Base-by-base conservation (phyloP, 2,888 invertebrate species). In the Sisyra terminalis region DNA sequence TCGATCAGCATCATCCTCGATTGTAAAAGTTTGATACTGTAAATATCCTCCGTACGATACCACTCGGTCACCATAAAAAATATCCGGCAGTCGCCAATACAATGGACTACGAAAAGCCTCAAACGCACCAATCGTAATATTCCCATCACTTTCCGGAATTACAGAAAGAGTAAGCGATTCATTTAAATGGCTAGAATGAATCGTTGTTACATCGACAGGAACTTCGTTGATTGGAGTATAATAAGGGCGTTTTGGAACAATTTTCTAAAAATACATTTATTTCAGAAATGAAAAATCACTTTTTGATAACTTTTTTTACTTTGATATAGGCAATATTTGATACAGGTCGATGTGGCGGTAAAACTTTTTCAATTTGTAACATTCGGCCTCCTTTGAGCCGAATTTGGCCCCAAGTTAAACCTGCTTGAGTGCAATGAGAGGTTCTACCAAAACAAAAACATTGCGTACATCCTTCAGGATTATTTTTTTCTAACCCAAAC, bases 371-470 rank as follows among this genome's bases (percentile, higher is more conserved):
- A 9, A 43, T 34, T 30, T 43, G 10, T 11, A 43, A 31, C 16
- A 18, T 49, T 48, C 70, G 55, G 43, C 64, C 57, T 40, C 71
- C 65, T 37, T 70, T 64, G 46, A 75, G 69, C 53, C 78, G 71
- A 32, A 85, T 73, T 58, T 86, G 82, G 8, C 82, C 83, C 77
- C 94, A 87, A 1, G 83, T 77, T 46, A 85, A 75, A 17, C 74
- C 72, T 1, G 89, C 84, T 60, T 90, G 87, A 29, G 70, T 66
- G 60, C 96, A 97, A 42, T 71, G 70, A 3, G 75, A 69, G 39
- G 84, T 81, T 53, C 90, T 72, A 0, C 85, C 88, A 63, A 96
- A 98, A 65, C 97, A 98, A 70, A 93, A 97, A 61, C 97, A 98
- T 45, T 82, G 77, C 1, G 89, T 89, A 60, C 97, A 98, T 6